phyloP scores from a whole-genome alignment of 2,797 vertebrate species.

The Lepus oiostolus region DNA sequence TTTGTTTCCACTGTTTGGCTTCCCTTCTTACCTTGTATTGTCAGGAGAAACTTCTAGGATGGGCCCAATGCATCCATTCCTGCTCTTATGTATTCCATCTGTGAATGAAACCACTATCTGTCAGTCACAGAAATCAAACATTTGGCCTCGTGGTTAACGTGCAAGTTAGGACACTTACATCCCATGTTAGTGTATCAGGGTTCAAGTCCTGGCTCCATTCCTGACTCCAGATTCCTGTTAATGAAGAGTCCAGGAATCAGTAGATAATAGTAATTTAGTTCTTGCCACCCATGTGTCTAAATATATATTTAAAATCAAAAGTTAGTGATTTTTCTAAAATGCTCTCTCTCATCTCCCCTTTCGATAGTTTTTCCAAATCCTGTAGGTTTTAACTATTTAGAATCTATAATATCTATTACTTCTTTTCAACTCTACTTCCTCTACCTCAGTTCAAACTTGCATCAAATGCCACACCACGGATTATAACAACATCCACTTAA shows the following conservation, averaged over 20 bases:
- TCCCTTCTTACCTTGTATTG: neutral
- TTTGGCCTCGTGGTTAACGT: too few relatives aligned
- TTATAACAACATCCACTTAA: constrained; percentile 29
- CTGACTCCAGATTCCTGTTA: too few relatives aligned
- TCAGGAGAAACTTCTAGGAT: neutral
- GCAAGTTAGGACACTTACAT: too few relatives aligned
- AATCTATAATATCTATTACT: neutral
- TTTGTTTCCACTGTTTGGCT: neutral
- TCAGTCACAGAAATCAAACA: neutral
- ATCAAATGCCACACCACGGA: constrained; percentile 48
- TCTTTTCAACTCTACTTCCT: constrained; percentile 23
- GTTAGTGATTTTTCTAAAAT: neutral
- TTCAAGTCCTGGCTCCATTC: too few relatives aligned
- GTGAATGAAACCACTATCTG: neutral
- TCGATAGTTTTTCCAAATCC: neutral
- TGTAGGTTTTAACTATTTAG: neutral
- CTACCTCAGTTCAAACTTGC: constrained; percentile 14
- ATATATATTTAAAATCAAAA: neutral
- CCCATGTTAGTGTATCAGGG: too few relatives aligned
- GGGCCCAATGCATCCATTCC: neutral
- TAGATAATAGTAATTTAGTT: too few relatives aligned
- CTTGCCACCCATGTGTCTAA: too few relatives aligned
- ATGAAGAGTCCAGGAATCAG: too few relatives aligned
- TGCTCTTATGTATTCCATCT: neutral
- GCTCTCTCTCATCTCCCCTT: neutral